A percentile compares a stretch with the other conserved stretches of the same genome.
These are phyloP conservation scores for Agrochola macilenta DNA, from an alignment of 2,888 invertebrate genomes.

Conservation along the genomic window DNA sequence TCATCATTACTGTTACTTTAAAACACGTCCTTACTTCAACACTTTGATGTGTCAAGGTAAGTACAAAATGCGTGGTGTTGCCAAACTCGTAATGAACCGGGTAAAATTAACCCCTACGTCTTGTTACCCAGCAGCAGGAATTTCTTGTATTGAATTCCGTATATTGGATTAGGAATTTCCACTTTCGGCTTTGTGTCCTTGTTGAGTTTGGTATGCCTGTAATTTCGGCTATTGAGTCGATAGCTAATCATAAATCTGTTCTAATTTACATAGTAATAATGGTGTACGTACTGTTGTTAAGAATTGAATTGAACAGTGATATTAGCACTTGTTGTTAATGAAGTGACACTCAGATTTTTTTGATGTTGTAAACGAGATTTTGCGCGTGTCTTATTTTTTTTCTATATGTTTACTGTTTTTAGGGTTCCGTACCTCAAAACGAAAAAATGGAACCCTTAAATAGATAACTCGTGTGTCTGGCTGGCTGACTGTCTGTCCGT, in stretches of 20 bases:
- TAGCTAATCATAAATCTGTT: constrained; percentile 42
- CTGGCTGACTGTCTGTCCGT: too few relatives aligned
- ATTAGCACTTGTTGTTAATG: background rate
- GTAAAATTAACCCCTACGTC: constrained; percentile 70
- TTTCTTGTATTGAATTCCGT: constrained; percentile 73
- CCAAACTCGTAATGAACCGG: constrained; percentile 72
- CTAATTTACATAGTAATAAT: constrained; percentile 33
- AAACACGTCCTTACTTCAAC: constrained; percentile 13
- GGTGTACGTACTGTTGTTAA: background rate
- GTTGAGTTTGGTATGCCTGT: constrained; percentile 54
- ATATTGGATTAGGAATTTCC: constrained; percentile 71
- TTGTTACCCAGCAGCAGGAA: constrained; percentile 65
- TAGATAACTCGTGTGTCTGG: too few relatives aligned
- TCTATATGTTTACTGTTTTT: too few relatives aligned
- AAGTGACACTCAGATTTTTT: background rate
- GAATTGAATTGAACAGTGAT: background rate
- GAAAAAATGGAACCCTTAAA: too few relatives aligned
- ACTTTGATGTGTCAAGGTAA: constrained; percentile 43
- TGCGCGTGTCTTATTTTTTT: too few relatives aligned
- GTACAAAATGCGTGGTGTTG: constrained; percentile 62
- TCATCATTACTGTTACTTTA: constrained; percentile 11
- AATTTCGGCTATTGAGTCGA: constrained; percentile 53
- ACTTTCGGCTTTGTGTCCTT: constrained; percentile 67
- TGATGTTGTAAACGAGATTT: background rate
- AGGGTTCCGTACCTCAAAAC: too few relatives aligned